A percentile compares a stretch with the other conserved stretches of the same genome.
phyloP scores from a whole-genome alignment of 2,888 invertebrate genomes.

The Noctua fimbriata region DNA sequence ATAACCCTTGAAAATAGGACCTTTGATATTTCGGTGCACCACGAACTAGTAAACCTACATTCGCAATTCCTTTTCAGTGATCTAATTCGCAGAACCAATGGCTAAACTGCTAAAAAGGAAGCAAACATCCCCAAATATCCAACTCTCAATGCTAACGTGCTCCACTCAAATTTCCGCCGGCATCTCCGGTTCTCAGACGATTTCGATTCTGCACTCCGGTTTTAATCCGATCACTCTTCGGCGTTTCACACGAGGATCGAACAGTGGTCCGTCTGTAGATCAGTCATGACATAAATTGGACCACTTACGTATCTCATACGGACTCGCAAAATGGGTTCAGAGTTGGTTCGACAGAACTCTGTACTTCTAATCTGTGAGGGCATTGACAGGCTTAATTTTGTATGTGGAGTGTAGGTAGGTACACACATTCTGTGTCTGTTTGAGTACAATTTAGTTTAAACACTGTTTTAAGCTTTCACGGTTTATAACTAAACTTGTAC shows the following conservation, averaged over 20 bases:
- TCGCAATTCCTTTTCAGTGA: not conserved
- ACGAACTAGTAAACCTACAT: not conserved
- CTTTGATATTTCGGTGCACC: not conserved
- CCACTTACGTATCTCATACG: slow-evolving; percentile 73
- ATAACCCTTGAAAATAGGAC: not conserved
- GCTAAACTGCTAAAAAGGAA: slow-evolving; percentile 8
- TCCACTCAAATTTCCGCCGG: slow-evolving; percentile 23
- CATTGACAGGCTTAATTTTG: slow-evolving; percentile 26
- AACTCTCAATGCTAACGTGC: slow-evolving; percentile 9
- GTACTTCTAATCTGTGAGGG: slow-evolving; percentile 32
- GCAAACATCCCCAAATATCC: slow-evolving; percentile 17
- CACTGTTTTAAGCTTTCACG: no score
- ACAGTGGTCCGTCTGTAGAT: slow-evolving; percentile 74
- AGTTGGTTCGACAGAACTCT: slow-evolving; percentile 34
- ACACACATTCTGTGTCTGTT: not conserved
- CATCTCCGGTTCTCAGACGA: slow-evolving; percentile 49
- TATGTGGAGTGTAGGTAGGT: not conserved
- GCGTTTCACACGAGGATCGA: slow-evolving; percentile 74
- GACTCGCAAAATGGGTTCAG: slow-evolving; percentile 71
- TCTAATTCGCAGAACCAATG: not conserved
- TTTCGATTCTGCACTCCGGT: slow-evolving; percentile 57
- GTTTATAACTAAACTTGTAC: no score
- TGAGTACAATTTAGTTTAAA: not conserved
- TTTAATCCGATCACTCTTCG: slow-evolving; percentile 80
- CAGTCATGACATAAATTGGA: slow-evolving; percentile 77